phyloP scores from a whole-genome alignment of 2,888 invertebrate genomes.

The Drosophila mettleri region DNA sequence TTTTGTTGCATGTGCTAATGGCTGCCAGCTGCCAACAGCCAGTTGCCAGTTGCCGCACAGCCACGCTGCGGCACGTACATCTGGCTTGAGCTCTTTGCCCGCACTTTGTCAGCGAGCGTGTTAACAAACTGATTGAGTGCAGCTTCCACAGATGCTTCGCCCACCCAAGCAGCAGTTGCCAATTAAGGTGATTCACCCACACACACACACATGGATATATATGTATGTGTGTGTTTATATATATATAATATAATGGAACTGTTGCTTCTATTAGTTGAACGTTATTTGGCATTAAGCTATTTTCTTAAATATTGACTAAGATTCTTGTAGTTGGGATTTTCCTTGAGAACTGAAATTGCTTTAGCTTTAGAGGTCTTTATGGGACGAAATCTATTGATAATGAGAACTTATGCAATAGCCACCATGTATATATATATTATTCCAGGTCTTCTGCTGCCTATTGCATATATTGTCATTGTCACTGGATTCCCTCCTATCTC shows the following conservation, averaged over 20 bases:
- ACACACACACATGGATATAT: too few species aligned
- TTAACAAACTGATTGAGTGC: slow-evolving; percentile 72
- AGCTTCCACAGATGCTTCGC: slow-evolving; percentile 53
- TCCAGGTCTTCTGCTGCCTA: too few species aligned
- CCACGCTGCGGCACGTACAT: slow-evolving; percentile 2
- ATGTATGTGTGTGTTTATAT: too few species aligned
- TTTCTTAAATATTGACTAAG: not conserved
- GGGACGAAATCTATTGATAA: not conserved
- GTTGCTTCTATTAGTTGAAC: not conserved
- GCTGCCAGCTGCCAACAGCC: slow-evolving; percentile 29
- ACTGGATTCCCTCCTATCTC: too few species aligned
- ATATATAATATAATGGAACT: not conserved
- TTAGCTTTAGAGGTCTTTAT: not conserved
- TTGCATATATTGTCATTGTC: too few species aligned
- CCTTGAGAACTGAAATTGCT: not conserved
- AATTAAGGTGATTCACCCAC: not conserved
- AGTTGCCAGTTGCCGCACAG: slow-evolving; percentile 4
- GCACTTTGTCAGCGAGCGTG: slow-evolving; percentile 50
- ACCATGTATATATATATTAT: too few species aligned
- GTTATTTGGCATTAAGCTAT: not conserved
- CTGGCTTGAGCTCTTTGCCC: slow-evolving; percentile 31
- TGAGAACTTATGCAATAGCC: too few species aligned
- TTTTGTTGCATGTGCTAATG: slow-evolving; percentile 55
- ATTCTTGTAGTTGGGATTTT: not conserved
- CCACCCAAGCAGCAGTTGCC: slow-evolving; percentile 23